Base-by-base conservation (phyloP, 2,797 vertebrate genomes). In the Menidia menidia region DNA sequence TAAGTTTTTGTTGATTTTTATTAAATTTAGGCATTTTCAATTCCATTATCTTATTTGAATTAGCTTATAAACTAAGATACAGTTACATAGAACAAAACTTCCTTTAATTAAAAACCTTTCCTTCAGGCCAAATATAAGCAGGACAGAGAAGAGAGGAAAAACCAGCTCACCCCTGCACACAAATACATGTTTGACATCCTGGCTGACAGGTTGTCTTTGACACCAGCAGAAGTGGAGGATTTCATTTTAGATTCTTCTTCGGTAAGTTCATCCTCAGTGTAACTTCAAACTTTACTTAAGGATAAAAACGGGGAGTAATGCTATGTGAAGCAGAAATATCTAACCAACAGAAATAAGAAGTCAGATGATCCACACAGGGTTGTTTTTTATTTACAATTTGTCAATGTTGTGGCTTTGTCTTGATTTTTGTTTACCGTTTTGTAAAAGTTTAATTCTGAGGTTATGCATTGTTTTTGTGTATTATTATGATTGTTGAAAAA, bases 131-230 rank as follows among this genome's bases (percentile, higher is more conserved):
- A 79, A 72, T 95, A 85, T 58, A 90, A 79, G 91, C 88, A 91
- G 45, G 92, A 89, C 43, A 93, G 95, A 77, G 93, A 95, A 80
- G 33, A 19, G 60, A 83, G 94, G 54, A 94, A 66, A 84, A 71
- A 69, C 65, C 92, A 89, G 81, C 3, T 96, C 42, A 89, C 92
- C 41, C n/a, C 89, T 73, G 82, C 71, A 9, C 93, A 95, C 88
- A 92, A 90, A 81, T 95, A 96, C n/a, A 87, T 96, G 67, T 92
- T 96, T 86, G 92, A 95, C 77, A 78, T 94, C 68, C 50, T 96
- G 52, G 71, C 94, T 60, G 59, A 88, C 4, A 79, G 35, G 0
- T 61, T 95, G 75, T 87, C 62, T 25, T 69, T 96, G 79, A 92
- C 93, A 7, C 1, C 90, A 44, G 0, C 42, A 62, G 43, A 64